A percentile compares a stretch with the other conserved stretches of the same genome.
Evolutionary conservation across 1,140 invertebrate genomes (phyloP).

Genomic region (Drosophila navojoa): DNA sequence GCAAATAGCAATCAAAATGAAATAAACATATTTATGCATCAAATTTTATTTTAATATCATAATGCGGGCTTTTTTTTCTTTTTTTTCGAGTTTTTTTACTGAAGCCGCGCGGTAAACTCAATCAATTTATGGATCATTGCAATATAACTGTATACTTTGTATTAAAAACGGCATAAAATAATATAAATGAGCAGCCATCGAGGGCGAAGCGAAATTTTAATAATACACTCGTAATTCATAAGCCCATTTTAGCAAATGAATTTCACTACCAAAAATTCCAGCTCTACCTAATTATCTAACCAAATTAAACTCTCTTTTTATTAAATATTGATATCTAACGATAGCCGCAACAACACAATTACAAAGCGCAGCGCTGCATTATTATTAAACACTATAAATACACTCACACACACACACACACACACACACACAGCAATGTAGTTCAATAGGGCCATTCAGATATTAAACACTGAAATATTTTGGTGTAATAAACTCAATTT

Average conservation of each 20-base stretch:
- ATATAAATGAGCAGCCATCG: constrained; percentile 15
- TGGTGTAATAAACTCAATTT: constrained; percentile 65
- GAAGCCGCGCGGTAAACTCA: neutral
- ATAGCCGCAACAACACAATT: constrained; percentile 17
- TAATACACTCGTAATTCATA: constrained; percentile 49
- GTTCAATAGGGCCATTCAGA: constrained; percentile 18
- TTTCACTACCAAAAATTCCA: constrained; percentile 42
- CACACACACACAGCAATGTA: too few relatives aligned
- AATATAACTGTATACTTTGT: constrained; percentile 18
- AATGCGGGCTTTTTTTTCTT: neutral
- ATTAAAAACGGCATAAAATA: constrained; percentile 15
- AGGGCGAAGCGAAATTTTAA: constrained; percentile 45
- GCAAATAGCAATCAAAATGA: constrained; percentile 67
- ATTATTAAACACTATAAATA: too few relatives aligned
- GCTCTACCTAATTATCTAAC: constrained; percentile 60
- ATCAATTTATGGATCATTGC: constrained; percentile 48
- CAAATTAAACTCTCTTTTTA: constrained; percentile 66
- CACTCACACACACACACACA: too few relatives aligned
- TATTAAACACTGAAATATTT: constrained; percentile 45
- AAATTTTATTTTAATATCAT: constrained; percentile 66
- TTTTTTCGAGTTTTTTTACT: neutral
- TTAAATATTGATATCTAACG: constrained; percentile 6
- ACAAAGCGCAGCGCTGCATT: neutral
- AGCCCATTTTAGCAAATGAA: constrained; percentile 35
- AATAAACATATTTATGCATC: constrained; percentile 61